These are phyloP conservation scores for Rhynchomys soricoides DNA, from an alignment of 2,113 vertebrate genomes.

Conservation along the genomic window DNA sequence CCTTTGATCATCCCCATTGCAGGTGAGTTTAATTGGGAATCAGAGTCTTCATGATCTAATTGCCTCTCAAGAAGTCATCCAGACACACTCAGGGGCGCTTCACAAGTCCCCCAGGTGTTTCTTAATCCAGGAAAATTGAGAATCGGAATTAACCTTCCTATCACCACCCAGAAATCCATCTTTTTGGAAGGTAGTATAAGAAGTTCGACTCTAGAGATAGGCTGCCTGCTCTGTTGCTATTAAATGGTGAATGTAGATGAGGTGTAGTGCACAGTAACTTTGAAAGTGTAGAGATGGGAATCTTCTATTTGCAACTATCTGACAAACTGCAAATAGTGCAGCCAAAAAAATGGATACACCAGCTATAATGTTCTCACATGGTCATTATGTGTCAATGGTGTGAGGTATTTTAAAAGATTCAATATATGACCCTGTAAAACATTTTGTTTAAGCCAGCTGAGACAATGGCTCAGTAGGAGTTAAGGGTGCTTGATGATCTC, in stretches of 20 bases:
- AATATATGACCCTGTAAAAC: not conserved
- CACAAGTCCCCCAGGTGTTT: not conserved
- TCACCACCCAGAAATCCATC: not conserved
- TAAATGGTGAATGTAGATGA: not conserved
- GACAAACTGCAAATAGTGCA: not conserved
- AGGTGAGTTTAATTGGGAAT: not conserved
- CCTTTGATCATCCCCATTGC: not conserved
- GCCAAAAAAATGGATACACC: not conserved
- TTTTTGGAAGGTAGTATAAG: not conserved
- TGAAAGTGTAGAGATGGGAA: not conserved
- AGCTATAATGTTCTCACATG: not conserved
- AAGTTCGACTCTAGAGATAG: not conserved
- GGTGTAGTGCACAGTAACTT: not conserved
- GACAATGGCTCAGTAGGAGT: not conserved
- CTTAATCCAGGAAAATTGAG: not conserved
- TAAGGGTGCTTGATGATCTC: not conserved
- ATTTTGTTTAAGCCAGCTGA: not conserved
- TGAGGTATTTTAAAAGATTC: not conserved
- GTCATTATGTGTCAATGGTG: not conserved
- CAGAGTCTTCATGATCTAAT: not conserved
- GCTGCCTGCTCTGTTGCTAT: not conserved
- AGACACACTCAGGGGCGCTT: not conserved
- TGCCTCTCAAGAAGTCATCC: not conserved
- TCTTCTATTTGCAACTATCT: not conserved
- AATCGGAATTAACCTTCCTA: not conserved